Conservation (phyloP, 2,888 invertebrate genomes). For the Hesperia comma region DNA sequence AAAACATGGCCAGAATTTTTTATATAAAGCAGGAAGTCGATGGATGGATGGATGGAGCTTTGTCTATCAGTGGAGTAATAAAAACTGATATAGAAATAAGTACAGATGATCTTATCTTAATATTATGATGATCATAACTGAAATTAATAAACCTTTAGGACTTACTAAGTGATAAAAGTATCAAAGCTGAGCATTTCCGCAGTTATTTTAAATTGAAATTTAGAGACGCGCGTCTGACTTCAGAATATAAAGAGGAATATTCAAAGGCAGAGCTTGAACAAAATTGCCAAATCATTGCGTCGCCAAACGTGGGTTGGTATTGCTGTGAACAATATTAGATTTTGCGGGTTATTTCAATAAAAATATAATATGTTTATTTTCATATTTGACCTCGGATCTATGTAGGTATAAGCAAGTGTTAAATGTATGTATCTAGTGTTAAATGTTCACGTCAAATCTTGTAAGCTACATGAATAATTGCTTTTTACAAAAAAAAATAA, state of each 20-base stretch:
- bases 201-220: slow-evolving; percentile 48
- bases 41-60: no score
- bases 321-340: slow-evolving; percentile 50
- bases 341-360: slow-evolving; percentile 36
- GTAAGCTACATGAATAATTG: no score
- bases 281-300: slow-evolving; percentile 68
- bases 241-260: slow-evolving; percentile 58
- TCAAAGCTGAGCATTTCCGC: slow-evolving; percentile 36
- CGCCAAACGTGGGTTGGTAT: slow-evolving; percentile 46
- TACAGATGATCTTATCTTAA: neutral
- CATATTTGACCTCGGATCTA: no score
- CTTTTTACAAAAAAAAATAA: no score
- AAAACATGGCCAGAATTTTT: no score
- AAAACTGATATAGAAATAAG: neutral
- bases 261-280: slow-evolving; percentile 55
- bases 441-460: no score
- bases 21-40: no score
- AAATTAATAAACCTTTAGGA: no score
- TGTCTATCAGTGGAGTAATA: no score
- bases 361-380: slow-evolving; percentile 15
- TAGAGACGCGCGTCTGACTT: slow-evolving; percentile 44
- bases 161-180: neutral
- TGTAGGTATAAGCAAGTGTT: no score
- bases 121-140: neutral
- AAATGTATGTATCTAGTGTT: no score